Percentiles rank a stretch among this genome's conserved stretches.
Conservation (phyloP, 1,140 invertebrate species). For the Brachionus angularis region DNA sequence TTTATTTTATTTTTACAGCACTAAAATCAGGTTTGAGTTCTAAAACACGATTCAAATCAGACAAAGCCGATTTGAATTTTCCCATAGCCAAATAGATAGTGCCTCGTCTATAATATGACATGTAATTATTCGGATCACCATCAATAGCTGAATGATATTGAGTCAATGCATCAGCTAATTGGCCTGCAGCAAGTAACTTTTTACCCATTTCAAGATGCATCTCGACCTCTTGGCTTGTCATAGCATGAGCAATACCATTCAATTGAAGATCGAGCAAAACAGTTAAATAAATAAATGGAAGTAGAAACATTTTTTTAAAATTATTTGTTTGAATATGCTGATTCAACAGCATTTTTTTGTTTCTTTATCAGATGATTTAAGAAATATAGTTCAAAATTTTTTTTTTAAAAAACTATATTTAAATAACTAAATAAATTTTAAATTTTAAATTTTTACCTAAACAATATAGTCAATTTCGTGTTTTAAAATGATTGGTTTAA, state of each 20-base stretch:
- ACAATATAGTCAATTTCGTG: slow-evolving; percentile 30
- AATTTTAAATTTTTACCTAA: background rate
- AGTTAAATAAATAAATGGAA: background rate
- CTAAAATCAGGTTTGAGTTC: slow-evolving; percentile 90
- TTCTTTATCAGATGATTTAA: background rate
- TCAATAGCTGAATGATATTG: slow-evolving; percentile 98
- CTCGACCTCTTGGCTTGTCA: slow-evolving; percentile 68
- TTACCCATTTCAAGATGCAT: slow-evolving; percentile 87
- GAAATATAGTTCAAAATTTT: background rate
- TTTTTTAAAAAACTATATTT: background rate
- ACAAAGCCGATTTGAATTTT: slow-evolving; percentile 86
- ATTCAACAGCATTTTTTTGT: slow-evolving; percentile 5
- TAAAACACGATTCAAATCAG: slow-evolving; percentile 85
- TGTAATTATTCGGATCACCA: slow-evolving; percentile 88
- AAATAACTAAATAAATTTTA: slow-evolving; percentile 2
- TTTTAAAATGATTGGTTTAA: slow-evolving; percentile 42
- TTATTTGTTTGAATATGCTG: slow-evolving; percentile 6
- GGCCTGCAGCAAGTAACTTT: slow-evolving; percentile 79
- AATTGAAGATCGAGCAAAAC: slow-evolving; percentile 6
- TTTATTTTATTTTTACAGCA: slow-evolving; percentile 67
- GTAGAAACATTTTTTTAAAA: slow-evolving; percentile 22
- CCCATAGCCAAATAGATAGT: slow-evolving; percentile 93
- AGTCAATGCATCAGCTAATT: slow-evolving; percentile 88
- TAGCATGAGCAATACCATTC: slow-evolving; percentile 36
- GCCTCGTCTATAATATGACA: slow-evolving; percentile 76